Evolutionary conservation across 2,888 invertebrate species (phyloP).

Genomic region (Hemistola chrysoprasaria): DNA sequence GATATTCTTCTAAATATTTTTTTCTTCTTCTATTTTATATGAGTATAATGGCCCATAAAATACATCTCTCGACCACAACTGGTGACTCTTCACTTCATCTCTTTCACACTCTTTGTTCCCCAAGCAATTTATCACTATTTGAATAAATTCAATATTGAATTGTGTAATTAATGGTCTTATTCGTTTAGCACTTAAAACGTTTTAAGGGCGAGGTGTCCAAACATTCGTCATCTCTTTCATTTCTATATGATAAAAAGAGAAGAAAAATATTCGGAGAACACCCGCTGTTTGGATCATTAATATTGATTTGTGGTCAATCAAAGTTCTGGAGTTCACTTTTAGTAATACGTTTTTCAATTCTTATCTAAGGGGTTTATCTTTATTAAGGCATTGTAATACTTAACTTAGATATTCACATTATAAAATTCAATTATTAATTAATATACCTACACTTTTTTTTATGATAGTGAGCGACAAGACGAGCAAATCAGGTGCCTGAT

Average conservation of each 20-base stretch:
- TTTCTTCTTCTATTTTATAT: no score
- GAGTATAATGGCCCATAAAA: constrained; percentile 11
- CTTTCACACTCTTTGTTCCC: constrained; percentile 72
- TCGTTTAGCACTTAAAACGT: constrained; percentile 81
- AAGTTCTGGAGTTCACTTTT: constrained; percentile 76
- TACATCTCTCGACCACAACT: no score
- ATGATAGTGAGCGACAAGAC: no score
- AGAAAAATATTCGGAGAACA: constrained; percentile 52
- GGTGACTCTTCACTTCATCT: constrained; percentile 28
- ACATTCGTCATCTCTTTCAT: constrained; percentile 56
- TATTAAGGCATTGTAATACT: constrained; percentile 26
- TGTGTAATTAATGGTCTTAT: constrained; percentile 82
- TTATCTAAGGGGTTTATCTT: constrained; percentile 51
- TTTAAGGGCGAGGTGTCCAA: constrained; percentile 81
- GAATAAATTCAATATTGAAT: constrained; percentile 83
- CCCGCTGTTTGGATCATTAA: constrained; percentile 81
- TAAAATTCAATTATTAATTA: no score
- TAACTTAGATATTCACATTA: background rate
- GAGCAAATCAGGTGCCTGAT: no score
- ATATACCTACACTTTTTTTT: no score
- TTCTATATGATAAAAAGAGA: constrained; percentile 43
- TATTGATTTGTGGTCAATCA: constrained; percentile 84
- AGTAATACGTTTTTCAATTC: constrained; percentile 63
- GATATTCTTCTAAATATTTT: no score
- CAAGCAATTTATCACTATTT: constrained; percentile 79